Conservation (phyloP, 23 tunicate genomes). For the Botrylloides violaceus region DNA sequence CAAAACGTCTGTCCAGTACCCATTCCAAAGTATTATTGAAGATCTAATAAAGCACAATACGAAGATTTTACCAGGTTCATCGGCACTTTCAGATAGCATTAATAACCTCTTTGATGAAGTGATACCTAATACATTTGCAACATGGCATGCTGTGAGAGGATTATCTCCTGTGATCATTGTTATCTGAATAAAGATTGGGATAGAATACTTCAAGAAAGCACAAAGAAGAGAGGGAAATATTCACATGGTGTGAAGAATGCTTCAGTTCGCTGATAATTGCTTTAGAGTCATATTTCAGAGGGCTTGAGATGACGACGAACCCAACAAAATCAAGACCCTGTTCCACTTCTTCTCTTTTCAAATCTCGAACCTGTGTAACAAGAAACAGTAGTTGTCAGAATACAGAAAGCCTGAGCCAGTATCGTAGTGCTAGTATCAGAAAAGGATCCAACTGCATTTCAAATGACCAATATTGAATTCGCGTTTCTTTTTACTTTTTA, state of each 20-base stretch:
- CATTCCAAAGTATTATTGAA: too few species aligned
- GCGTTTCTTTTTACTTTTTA: too few species aligned
- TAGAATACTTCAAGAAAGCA: neutral
- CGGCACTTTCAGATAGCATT: constrained; percentile 32
- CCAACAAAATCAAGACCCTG: constrained; percentile 64
- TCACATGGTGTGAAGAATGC: constrained; percentile 75
- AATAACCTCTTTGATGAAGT: constrained; percentile 30
- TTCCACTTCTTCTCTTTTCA: constrained; percentile 85
- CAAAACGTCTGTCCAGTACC: too few species aligned
- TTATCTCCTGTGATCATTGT: constrained; percentile 99
- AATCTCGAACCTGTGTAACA: constrained; percentile 50
- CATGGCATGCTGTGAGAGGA: constrained; percentile 94
- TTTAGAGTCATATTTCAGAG: constrained; percentile 85
- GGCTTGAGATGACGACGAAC: constrained; percentile 75
- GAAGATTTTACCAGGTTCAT: neutral
- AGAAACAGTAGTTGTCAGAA: too few species aligned
- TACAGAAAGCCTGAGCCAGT: too few species aligned
- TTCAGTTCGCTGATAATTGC: constrained; percentile 74
- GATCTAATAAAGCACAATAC: too few species aligned
- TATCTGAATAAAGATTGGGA: constrained; percentile 27
- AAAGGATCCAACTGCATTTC: too few species aligned
- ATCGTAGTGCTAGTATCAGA: too few species aligned
- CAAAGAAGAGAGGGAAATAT: neutral
- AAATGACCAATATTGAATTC: too few species aligned
- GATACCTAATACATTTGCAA: constrained; percentile 67